phyloP scores from a whole-genome alignment of 2,113 vertebrate species.

The Periophthalmus modestus region DNA sequence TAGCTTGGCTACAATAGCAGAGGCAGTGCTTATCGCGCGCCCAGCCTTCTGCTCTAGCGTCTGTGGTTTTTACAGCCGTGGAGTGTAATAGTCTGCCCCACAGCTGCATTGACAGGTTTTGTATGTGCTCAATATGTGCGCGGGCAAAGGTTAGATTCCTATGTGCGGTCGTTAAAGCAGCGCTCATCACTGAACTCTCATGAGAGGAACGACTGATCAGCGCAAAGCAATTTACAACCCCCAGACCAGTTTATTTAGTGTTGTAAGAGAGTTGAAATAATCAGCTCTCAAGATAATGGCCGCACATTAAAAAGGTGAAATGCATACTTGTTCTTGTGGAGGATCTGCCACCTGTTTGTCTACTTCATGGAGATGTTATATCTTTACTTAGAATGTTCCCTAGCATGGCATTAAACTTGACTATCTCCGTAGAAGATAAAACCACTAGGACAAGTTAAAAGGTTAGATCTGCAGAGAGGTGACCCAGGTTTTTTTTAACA shows the following conservation, averaged over 20 bases:
- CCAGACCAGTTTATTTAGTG: constrained; percentile 7
- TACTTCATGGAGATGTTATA: too few species aligned
- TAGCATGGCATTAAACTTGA: too few species aligned
- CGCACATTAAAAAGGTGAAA: too few species aligned
- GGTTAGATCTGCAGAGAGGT: too few species aligned
- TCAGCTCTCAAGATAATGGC: neutral
- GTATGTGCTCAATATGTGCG: constrained; percentile 5
- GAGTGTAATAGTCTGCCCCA: constrained; percentile 21
- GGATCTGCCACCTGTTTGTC: too few species aligned
- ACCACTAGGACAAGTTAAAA: too few species aligned
- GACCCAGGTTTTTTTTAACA: too few species aligned
- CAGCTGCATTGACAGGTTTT: constrained; percentile 18
- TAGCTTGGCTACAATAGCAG: constrained; percentile 72
- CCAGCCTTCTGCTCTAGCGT: constrained; percentile 46
- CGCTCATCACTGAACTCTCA: constrained; percentile 5
- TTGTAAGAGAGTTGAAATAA: neutral
- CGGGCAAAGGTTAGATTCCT: neutral
- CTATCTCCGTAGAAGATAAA: too few species aligned
- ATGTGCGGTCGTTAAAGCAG: neutral
- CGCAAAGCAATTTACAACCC: neutral
- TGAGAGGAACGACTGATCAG: neutral
- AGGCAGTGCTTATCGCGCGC: constrained; percentile 68
- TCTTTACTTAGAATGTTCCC: too few species aligned
- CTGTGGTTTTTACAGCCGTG: constrained; percentile 20
- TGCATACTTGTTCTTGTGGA: too few species aligned